Percentiles rank a stretch among this genome's conserved stretches.
phyloP scores from a whole-genome alignment of 2,113 vertebrate species.

The Eonycteris spelaea region DNA sequence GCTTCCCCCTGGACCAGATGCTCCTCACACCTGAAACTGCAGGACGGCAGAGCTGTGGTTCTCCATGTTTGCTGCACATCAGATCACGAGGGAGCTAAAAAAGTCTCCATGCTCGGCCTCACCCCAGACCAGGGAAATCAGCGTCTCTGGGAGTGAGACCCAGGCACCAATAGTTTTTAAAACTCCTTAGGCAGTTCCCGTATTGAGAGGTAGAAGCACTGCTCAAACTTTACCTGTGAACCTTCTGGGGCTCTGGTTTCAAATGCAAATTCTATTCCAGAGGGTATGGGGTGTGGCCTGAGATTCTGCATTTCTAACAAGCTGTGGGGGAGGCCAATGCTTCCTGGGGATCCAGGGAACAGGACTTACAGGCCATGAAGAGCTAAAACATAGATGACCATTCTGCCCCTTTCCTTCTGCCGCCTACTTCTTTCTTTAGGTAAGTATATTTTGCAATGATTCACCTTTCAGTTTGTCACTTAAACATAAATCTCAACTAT shows the following conservation, averaged over 20 bases:
- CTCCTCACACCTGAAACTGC: too few relatives aligned
- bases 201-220: background rate
- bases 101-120: too few relatives aligned
- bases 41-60: background rate
- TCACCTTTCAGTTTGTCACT: background rate
- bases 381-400: background rate
- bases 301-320: background rate
- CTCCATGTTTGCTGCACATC: rapidly evolving
- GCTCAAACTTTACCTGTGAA: background rate
- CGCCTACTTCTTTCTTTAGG: background rate
- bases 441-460: background rate
- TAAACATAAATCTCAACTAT: background rate
- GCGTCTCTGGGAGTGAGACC: background rate
- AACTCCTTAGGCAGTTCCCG: background rate
- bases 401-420: background rate
- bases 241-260: background rate
- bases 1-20: background rate
- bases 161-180: background rate
- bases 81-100: background rate
- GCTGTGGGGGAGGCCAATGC: too few relatives aligned
- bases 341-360: background rate
- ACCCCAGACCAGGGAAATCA: background rate
- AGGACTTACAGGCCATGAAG: too few relatives aligned
- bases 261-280: background rate
- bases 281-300: background rate